Evolutionary conservation across 2,113 vertebrate genomes (phyloP), one percentile per base, ranked within the genome.

Genomic region (Tenrec ecaudatus): DNA sequence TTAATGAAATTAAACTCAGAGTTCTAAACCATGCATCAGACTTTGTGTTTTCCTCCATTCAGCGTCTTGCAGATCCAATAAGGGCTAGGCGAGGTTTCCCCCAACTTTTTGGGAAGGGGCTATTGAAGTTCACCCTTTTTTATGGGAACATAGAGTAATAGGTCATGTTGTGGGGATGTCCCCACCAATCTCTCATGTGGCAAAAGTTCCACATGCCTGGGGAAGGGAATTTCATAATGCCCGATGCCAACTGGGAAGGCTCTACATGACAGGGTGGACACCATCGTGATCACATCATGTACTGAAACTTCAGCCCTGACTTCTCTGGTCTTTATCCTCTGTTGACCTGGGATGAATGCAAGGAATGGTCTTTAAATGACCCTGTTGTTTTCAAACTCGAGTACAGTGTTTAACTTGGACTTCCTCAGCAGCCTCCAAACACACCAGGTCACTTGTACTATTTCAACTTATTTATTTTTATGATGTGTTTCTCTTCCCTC

Each of bases 271-370:
- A 91, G 94, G 85, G 91, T 10, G 27, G 90, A 58, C 91, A 81
- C 82, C 77, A 38, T 83, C 82, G 38, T 95, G 96, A 97, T 97
- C 96, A 97, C 96, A 97, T 92, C 96, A 88, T 97, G 97, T 97
- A 96, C 97, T 97, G 97, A 97, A 97, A 96, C 94, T 91, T 95
- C 96, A 97, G 96, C 95, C 80, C 86, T 62, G 69, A 90, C 86
- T 68, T 78, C 90, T 90, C 86, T 88, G 88, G 36, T 92, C 95
- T 93, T 94, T 97, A 88, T 97, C 96, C 96, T 97, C 96, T 53
- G 82, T 25, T 97, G 97, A 97, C 97, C 97, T 88, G 90, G 53
- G 77, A 86, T 71, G 92, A 96, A 97, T 92, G 95, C 88, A 78
- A 96, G 91, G 90, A 94, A 95, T 96, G 93, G 89, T 86, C 88